A percentile compares a stretch with the other conserved stretches of the same genome.
These are phyloP conservation scores for Caenorhabditis drosophilae DNA, from an alignment of 2,888 invertebrate genomes.

Conservation along the genomic window DNA sequence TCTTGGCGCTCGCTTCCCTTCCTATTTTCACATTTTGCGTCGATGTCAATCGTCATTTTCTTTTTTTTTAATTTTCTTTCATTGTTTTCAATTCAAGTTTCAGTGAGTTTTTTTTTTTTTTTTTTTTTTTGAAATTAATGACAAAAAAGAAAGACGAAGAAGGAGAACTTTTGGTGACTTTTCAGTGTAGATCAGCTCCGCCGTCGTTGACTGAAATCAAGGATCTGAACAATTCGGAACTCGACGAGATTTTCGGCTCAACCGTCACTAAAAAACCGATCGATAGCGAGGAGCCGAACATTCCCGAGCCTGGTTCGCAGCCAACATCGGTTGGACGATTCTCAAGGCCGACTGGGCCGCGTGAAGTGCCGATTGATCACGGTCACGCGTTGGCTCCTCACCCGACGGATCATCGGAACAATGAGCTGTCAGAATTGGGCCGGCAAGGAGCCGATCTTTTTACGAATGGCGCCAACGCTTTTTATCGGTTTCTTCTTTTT, in stretches of 20 bases:
- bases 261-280: constrained; percentile 12
- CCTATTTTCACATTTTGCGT: too few species aligned
- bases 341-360: constrained; percentile 4
- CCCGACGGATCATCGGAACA: constrained; percentile 1
- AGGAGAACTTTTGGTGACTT: too few species aligned
- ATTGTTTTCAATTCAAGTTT: neutral
- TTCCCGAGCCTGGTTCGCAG: neutral
- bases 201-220: constrained; percentile 32
- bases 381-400: constrained; percentile 25
- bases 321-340: neutral
- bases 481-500: constrained; percentile 31
- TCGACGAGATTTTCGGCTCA: constrained; percentile 30
- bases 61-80: neutral
- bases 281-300: neutral
- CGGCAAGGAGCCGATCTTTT: constrained; percentile 46
- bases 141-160: too few species aligned
- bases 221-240: constrained; percentile 17
- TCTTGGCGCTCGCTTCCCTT: too few species aligned
- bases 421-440: constrained; percentile 32
- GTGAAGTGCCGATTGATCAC: constrained; percentile 34
- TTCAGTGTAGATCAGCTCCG: constrained; percentile 16
- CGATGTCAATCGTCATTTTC: neutral
- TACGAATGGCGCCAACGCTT: constrained; percentile 46
- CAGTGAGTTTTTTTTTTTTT: neutral
- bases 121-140: neutral